These are phyloP conservation scores for Antheraea pernyi DNA, from an alignment of 1,140 invertebrate species.

Conservation along the genomic window DNA sequence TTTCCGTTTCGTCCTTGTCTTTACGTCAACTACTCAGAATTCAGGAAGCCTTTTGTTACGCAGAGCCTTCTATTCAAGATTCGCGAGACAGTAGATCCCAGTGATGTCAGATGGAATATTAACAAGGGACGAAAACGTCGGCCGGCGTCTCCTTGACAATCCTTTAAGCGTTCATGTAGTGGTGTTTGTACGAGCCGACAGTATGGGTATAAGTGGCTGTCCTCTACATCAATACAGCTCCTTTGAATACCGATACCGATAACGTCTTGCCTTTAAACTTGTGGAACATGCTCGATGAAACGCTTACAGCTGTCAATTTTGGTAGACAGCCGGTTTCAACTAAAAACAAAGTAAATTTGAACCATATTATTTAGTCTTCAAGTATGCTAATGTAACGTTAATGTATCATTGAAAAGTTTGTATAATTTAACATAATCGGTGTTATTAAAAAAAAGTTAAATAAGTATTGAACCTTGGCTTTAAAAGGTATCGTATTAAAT, in stretches of 20 bases:
- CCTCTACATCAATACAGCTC: constrained; percentile 23
- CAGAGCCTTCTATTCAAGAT: constrained; percentile 42
- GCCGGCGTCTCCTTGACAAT: constrained; percentile 34
- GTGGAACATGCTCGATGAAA: neutral
- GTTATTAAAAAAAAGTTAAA: too few relatives aligned
- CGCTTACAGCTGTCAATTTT: neutral
- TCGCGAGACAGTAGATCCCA: constrained; percentile 41
- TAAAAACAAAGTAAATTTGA: neutral
- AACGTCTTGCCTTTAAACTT: constrained; percentile 8
- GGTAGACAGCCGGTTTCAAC: neutral
- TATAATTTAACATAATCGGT: too few relatives aligned
- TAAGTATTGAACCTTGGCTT: too few relatives aligned
- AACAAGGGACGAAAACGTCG: constrained; percentile 41
- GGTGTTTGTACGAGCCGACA: constrained; percentile 13
- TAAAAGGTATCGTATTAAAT: too few relatives aligned
- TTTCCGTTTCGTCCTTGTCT: constrained; percentile 31
- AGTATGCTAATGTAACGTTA: neutral
- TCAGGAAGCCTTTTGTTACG: constrained; percentile 41
- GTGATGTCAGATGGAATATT: constrained; percentile 48
- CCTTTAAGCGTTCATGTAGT: constrained; percentile 35
- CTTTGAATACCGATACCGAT: constrained; percentile 27
- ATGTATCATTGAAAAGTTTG: too few relatives aligned
- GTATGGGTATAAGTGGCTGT: constrained; percentile 7
- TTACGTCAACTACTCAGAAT: constrained; percentile 38
- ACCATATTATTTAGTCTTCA: neutral